These are phyloP conservation scores for Phrynocephalus guinanensis DNA, from an alignment of 2,797 vertebrate species.

Conservation along the genomic window DNA sequence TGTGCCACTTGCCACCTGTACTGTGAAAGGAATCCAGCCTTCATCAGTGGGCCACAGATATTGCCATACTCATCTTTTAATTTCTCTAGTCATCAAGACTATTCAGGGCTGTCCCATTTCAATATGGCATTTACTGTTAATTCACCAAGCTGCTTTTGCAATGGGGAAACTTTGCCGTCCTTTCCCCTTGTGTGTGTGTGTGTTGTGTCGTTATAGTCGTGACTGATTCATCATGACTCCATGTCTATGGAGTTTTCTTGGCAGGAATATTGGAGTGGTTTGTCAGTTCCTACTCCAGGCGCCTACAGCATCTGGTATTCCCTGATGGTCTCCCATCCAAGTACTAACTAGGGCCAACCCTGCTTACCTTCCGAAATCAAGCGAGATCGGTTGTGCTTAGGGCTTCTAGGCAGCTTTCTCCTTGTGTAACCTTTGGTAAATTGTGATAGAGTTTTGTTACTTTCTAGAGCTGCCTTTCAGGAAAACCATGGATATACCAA, in stretches of 20 bases:
- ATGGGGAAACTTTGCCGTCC: background rate
- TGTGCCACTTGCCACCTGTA: background rate
- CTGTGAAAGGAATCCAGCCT: background rate
- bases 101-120: constrained; percentile 30
- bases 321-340: no score
- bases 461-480: background rate
- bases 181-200: no score
- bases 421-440: background rate
- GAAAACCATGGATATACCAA: background rate
- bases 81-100: constrained; percentile 21
- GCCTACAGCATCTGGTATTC: no score
- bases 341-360: no score
- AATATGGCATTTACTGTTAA: constrained; percentile 9
- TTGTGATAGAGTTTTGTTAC: background rate
- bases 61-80: constrained; percentile 42
- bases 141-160: constrained; percentile 32
- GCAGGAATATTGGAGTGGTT: no score
- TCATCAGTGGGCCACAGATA: background rate
- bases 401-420: no score
- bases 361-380: no score
- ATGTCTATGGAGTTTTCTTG: no score
- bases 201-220: no score
- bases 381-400: no score
- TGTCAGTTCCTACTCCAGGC: no score
- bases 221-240: no score